Evolutionary conservation across 2,888 invertebrate species (phyloP), one percentile per base, ranked within the genome.

Genomic region (Odontocerum albicorne): DNA sequence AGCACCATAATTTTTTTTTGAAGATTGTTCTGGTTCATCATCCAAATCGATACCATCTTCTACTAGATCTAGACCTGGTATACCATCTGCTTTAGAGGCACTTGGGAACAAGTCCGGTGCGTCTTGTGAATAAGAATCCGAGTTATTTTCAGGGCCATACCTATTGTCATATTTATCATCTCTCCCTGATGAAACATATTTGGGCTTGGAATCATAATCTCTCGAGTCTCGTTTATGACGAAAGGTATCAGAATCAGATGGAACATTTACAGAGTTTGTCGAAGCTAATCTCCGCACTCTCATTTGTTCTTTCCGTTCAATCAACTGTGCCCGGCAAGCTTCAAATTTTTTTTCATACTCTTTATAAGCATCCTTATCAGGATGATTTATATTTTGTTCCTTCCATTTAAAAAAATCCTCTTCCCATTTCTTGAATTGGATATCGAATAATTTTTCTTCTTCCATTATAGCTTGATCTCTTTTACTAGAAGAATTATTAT

Each of bases 331-430:
- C 13, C 91, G 80, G 76, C 90, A 93, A 31, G 87, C 83, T 66
- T 91, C 90, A 85, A 94, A 95, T 70, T 92, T 92, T 46, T 87
- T 83, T 71, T 94, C 92, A 71, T 94, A 95, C 65, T 90, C 87
- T 64, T 81, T 81, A 67, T 92, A 92, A 63, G 90, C 89, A 71
- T 86, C 85, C 71, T 88, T 90, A 69, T 95, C 93, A 0, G 95
- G 95, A 75, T 95, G 94, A 70, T 92, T 90, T 27, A 86, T 87
- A 75, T 96, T 96, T 66, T 93, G 90, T 60, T 85, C 84, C 68
- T 90, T 91, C 96, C 96, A 96, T 64, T 88, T 88, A 65, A 89
- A 86, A 70, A 94, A 95, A 69, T 95, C 91, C 63, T 89, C 84
- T 72, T 94, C 93, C 95, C 95, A 96, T 66, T 91, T 87, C 65